Base-by-base conservation (phyloP, 92 coral and sea anemone genomes). In the Pocillopora meandrina region DNA sequence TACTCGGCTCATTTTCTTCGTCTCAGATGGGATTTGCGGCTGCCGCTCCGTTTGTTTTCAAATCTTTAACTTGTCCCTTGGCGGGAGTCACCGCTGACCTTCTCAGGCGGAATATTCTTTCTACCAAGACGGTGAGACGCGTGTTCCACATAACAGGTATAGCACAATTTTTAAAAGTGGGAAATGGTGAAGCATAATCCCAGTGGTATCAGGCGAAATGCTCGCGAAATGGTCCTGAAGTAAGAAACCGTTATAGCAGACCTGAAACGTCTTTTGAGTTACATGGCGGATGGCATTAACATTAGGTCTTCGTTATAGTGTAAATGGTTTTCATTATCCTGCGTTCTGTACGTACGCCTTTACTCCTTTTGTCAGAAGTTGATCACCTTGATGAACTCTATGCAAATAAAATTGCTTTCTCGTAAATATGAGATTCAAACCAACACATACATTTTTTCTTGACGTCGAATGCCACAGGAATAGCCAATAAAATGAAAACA, bases 1-100 rank as follows among this genome's bases (percentile, higher is more conserved):
- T 17, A 62, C 18, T 20, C 20, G 18, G 67, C 10, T 62, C 23
- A 8, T 9, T 17, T 64, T 69, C 52, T 34, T 61, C 31, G 31
- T 74, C 71, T 1, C 79, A 94, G 98, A 90, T 92, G 95, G 98
- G 98, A 15, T 94, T 94, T 76, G 95, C 91, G 15, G 98, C 95
- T 10, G 98, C 98, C 1, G 86, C 95, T 23, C 98, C 98, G 65
- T 94, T 94, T 70, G 87, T 94, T 18, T 90, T 92, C 33, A 94
- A 94, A 71, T 83, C 93, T 12, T 36, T 94, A 16, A 79, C 90
- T 33, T 89, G 95, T 78, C 98, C 98, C 18, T 72, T 87, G 8
- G 93, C 91, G 9, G 98, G 98, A 2, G 36, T 85, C 47, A 72
- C 87, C 62, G 95, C 93, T 71, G 98, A 94, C 67, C 70, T 78